Base-by-base conservation (phyloP, 2,888 invertebrate genomes). In the Agrochola litura region DNA sequence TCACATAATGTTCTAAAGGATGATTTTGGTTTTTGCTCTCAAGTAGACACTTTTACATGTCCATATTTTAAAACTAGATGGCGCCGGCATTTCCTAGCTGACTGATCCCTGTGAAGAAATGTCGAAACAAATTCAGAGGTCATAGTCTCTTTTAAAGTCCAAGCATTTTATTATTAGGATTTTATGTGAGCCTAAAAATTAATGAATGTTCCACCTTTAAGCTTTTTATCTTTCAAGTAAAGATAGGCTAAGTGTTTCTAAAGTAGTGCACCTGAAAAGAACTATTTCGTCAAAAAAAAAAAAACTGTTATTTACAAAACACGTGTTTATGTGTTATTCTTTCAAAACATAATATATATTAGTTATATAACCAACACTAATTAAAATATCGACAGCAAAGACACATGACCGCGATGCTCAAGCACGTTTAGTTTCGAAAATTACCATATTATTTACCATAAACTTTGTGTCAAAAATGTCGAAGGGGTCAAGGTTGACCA, bases 401-500 rank as follows among this genome's bases (percentile, higher is more conserved):
- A 71, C 52, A 25, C 69, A 61, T 25, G 82, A 64, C 63, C 19
- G 52, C n/a, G 56, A 67, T 67, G 64, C 72, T 71, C 49, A 86
- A 76, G 66, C 80, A 67, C 52, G 41, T 41, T 69, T 74, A 58
- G 22, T 67, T 43, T 49, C 70, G 49, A 66, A n/a, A n/a, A 58
- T 64, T 74, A 60, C 3, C 70, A 77, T 67, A 54, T 43, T 67
- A 54, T 49, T 76, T 66, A 69, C 63, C 63, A 84, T 80, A 76
- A 66, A 64, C 30, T 65, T 77, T 73, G 58, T 58, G 52, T 73
- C 78, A 73, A 82, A 81, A 84, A 82, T 73, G 56, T 64, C 61
- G 61, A 54, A n/a, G 76, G 46, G 85, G 81, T 86, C 87, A 87
- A 87, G 87, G 87, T 54, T 78, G 43, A 46, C 6, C 19, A 63